A percentile compares a stretch with the other conserved stretches of the same genome.
Conservation (phyloP, 2,113 vertebrate species). For the Sciurus niger region DNA sequence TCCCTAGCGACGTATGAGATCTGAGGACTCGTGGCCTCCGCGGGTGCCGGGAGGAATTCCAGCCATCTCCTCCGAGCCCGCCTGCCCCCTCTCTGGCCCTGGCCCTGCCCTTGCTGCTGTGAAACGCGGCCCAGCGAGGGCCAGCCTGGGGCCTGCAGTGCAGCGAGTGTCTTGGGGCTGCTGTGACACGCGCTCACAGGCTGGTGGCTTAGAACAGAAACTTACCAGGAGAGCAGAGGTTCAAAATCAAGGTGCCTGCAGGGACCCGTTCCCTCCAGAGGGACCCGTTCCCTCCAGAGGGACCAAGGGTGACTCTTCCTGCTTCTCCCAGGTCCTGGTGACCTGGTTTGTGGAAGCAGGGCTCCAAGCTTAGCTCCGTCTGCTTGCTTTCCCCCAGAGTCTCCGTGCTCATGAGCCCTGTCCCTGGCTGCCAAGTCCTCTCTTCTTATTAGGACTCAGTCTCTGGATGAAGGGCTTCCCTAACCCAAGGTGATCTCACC, state of each 20-base stretch:
- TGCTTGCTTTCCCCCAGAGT: background rate
- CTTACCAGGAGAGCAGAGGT: background rate
- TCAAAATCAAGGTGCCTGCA: rapidly evolving
- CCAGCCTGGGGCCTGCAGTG: rapidly evolving
- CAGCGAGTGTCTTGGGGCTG: background rate
- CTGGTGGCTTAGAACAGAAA: background rate
- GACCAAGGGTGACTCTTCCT: too few relatives aligned
- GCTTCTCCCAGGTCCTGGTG: background rate
- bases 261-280: rapidly evolving
- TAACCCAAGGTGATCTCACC: too few relatives aligned
- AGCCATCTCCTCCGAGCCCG: background rate
- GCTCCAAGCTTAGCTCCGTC: rapidly evolving
- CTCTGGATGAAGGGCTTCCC: rapidly evolving
- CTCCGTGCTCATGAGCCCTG: too few relatives aligned
- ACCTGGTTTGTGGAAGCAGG: background rate
- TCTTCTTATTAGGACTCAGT: rapidly evolving
- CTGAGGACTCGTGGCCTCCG: too few relatives aligned
- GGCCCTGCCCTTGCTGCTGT: rapidly evolving
- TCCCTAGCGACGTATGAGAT: too few relatives aligned
- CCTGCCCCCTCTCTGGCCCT: background rate
- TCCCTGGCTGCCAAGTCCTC: background rate
- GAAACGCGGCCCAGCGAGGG: rapidly evolving
- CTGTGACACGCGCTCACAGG: rapidly evolving
- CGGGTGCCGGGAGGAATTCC: too few relatives aligned
- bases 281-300: rapidly evolving